Percentiles rank a stretch among this genome's conserved stretches.
Evolutionary conservation across 2,113 vertebrate genomes (phyloP).

Genomic region (Sylvilagus bachmani): DNA sequence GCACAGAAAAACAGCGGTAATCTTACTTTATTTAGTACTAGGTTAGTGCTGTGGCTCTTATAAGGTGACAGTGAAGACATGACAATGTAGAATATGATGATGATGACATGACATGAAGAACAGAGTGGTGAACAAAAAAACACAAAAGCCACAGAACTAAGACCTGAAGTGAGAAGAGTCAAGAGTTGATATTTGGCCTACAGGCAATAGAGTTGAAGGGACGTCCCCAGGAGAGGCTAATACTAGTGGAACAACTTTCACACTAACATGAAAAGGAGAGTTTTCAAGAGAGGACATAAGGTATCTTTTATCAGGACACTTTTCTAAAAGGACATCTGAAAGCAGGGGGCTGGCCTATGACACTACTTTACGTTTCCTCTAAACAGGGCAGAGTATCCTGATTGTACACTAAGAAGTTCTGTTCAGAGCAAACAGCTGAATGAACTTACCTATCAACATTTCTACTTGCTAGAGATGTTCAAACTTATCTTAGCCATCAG

Average conservation of each 20-base stretch:
- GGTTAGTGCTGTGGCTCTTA: not conserved
- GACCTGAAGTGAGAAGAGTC: not conserved
- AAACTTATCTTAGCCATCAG: not conserved
- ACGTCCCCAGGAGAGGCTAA: not conserved
- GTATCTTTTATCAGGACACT: not conserved
- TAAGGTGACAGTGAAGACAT: not conserved
- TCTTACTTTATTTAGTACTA: not conserved
- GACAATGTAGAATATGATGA: no score
- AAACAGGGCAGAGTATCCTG: not conserved
- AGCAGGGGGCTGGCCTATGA: not conserved
- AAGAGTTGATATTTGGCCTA: not conserved
- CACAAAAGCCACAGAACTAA: not conserved
- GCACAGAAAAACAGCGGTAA: not conserved
- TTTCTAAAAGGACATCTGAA: not conserved
- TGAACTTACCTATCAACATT: not conserved
- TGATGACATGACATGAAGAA: not conserved
- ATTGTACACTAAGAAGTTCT: not conserved
- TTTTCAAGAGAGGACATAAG: not conserved
- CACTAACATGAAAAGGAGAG: not conserved
- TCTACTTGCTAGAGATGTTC: slow-evolving; percentile 22
- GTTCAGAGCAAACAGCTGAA: not conserved
- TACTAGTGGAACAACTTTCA: not conserved
- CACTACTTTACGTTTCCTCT: not conserved
- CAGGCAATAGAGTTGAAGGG: not conserved
- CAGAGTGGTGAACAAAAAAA: not conserved